These are phyloP conservation scores for Drosophila nigritarsus DNA, from an alignment of 2,888 invertebrate species.

Conservation along the genomic window DNA sequence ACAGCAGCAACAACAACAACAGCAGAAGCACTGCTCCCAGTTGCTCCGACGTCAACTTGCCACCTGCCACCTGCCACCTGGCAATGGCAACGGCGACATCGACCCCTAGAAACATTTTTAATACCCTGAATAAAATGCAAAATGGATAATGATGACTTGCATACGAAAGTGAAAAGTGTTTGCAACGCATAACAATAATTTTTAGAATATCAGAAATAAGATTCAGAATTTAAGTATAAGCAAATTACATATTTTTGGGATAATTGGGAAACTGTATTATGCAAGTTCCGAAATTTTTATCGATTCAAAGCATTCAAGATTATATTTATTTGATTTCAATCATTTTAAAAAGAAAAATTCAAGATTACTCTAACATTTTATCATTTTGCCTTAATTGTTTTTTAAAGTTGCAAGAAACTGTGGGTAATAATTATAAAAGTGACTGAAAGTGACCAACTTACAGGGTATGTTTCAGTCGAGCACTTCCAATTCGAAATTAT, in stretches of 20 bases:
- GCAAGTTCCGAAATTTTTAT: background rate
- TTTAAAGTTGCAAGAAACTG: background rate
- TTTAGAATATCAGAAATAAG: background rate
- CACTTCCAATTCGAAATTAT: background rate
- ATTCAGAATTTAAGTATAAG: background rate
- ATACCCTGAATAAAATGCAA: conserved; percentile 10
- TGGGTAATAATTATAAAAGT: background rate
- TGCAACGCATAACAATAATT: background rate
- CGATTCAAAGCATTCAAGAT: background rate
- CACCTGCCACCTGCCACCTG: conserved; percentile 38
- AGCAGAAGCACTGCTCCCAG: conserved; percentile 28
- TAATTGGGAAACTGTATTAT: background rate
- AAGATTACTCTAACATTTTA: too few relatives aligned
- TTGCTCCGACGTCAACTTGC: conserved; percentile 48
- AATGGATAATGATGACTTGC: background rate
- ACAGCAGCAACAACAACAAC: conserved; percentile 21
- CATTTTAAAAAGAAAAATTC: background rate
- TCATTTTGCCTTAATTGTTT: background rate
- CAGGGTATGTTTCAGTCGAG: background rate
- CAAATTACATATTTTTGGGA: background rate
- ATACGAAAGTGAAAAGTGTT: background rate
- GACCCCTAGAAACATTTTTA: conserved; percentile 50
- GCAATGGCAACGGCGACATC: conserved; percentile 33
- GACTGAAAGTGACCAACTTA: background rate
- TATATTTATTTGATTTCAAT: background rate